Conservation (phyloP, 2,113 vertebrate genomes). For the Phocoena phocoena region DNA sequence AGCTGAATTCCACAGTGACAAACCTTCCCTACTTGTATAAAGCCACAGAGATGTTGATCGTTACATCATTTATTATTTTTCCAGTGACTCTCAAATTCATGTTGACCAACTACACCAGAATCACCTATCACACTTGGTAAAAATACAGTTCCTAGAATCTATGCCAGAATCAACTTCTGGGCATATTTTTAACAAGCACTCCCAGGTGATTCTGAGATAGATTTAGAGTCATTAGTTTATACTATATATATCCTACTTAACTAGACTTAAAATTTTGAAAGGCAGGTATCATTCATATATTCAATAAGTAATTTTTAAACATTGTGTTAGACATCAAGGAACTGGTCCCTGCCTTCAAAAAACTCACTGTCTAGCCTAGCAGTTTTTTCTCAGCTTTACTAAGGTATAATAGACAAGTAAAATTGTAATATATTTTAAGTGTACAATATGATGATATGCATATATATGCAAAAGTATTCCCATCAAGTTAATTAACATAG, state of each 20-base stretch:
- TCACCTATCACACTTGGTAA: not conserved
- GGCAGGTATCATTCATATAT: not conserved
- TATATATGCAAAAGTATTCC: not conserved
- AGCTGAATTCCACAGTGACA: not conserved
- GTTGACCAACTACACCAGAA: not conserved
- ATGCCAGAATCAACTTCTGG: not conserved
- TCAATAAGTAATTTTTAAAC: not conserved
- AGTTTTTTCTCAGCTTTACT: not conserved
- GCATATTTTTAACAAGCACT: not conserved
- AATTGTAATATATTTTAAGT: not conserved
- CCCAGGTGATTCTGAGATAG: not conserved
- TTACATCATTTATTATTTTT: slow-evolving; percentile 17
- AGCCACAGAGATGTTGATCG: not conserved
- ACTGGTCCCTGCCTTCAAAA: not conserved
- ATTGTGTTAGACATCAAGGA: not conserved
- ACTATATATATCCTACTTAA: not conserved
- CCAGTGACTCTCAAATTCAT: not conserved
- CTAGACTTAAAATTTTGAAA: not conserved
- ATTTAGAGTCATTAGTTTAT: not conserved
- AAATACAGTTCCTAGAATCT: not conserved
- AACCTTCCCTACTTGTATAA: not conserved
- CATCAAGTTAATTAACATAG: not conserved
- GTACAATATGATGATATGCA: not conserved
- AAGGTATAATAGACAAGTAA: not conserved
- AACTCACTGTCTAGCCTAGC: not conserved